Evolutionary conservation across 2,113 vertebrate genomes (phyloP), one percentile per base, ranked within the genome.

Genomic region (Rhinoderma darwinii): DNA sequence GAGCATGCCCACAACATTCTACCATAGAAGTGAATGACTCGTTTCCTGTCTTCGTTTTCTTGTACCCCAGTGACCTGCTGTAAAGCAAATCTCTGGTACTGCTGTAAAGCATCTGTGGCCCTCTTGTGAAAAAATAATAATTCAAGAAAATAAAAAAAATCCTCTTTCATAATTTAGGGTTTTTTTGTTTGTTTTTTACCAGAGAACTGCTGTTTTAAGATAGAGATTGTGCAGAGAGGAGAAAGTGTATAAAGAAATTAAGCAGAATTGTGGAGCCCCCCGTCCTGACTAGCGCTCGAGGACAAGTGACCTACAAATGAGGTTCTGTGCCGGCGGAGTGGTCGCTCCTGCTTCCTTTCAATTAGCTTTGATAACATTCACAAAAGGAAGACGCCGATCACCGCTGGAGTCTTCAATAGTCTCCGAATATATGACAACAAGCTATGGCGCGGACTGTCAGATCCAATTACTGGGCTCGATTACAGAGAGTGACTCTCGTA

Each of bases 281-380:
- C 14, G 2, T n/a, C n/a, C 70, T 20, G 35, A 37, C 27, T 70
- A 41, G 32, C 47, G 37, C 68, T 75, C 27, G 50, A 74, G 54
- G 14, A 59, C 41, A 83, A 68, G 17, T 54, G 63, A 54, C 82
- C 82, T 39, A n/a, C 72, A 76, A 20, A n/a, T 15, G 51, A 44
- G 68, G 83, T 14, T 74, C 15, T 56, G 50, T 37, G 44, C 27
- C 3, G 41, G 59, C 44, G 7, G 22, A 83, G 63, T 15, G 81
- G 10, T 54, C 47, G 66, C 43, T 51, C 32, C 39, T n/a, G 37
- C 8, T 84, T 76, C 25, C 35, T 54, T 61, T 27, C 83, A 75
- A 63, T 84, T 84, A 75, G 50, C 72, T 76, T 84, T 84, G 50
- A 84, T 75, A 30, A 17, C 27, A n/a, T 84, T 84, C 83, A 74